These are phyloP conservation scores for Gymnorhina tibicen DNA, from an alignment of 2,113 vertebrate species.

Conservation along the genomic window DNA sequence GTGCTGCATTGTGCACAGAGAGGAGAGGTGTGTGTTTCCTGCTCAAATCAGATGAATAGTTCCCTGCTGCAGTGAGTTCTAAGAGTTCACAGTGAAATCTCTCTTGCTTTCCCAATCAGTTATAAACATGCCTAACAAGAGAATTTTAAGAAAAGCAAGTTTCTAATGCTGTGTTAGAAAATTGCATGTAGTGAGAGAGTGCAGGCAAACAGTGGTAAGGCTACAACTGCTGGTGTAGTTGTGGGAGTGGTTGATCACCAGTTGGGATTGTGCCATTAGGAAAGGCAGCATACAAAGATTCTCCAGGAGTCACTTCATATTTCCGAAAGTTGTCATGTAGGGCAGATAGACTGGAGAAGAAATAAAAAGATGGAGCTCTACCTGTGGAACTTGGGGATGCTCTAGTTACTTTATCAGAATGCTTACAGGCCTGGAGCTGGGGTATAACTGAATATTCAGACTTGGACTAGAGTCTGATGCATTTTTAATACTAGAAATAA, in stretches of 20 bases:
- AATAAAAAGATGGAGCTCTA: neutral
- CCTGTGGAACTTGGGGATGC: neutral
- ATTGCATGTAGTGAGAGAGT: neutral
- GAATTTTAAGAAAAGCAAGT: neutral
- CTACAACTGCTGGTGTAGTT: neutral
- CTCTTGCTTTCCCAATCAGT: neutral
- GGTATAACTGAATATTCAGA: neutral
- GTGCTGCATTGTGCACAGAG: conserved; percentile 84
- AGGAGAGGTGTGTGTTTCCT: conserved; percentile 77
- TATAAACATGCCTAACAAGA: neutral
- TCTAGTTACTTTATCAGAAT: neutral
- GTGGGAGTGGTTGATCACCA: neutral
- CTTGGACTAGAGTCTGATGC: neutral
- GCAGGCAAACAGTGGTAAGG: neutral
- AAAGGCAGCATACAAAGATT: neutral
- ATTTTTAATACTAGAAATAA: neutral
- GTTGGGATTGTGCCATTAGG: neutral
- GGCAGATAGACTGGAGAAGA: neutral
- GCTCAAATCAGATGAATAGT: neutral
- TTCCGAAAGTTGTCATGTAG: neutral
- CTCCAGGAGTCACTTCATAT: neutral
- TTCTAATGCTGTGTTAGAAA: neutral
- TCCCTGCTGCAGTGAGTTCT: neutral
- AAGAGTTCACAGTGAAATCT: neutral
- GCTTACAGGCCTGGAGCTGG: neutral